Percentiles rank a stretch among this genome's conserved stretches.
phyloP scores from a whole-genome alignment of 2,797 vertebrate genomes.

The Rousettus madagascariensis region DNA sequence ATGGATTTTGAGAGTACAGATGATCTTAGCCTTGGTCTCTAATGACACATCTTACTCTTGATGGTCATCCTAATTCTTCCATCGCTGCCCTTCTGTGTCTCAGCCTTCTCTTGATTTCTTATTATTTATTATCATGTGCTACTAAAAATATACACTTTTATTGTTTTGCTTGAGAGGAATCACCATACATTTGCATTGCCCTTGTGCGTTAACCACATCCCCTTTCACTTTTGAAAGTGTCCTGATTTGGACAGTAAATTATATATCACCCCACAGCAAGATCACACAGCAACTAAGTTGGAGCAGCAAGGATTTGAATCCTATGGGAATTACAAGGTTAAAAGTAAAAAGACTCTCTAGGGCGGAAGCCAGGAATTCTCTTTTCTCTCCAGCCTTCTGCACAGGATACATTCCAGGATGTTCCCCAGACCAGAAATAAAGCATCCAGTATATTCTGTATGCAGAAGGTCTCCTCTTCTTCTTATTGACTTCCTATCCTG shows the following conservation, averaged over 20 bases:
- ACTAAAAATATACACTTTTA: not conserved
- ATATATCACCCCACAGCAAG: not conserved
- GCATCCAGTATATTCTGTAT: slow-evolving; percentile 13
- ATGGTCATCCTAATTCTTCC: not conserved
- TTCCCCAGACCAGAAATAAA: slow-evolving; percentile 43
- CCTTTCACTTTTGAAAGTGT: not conserved
- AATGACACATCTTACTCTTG: not conserved
- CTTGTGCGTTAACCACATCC: not conserved
- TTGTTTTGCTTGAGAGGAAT: not conserved
- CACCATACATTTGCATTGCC: not conserved
- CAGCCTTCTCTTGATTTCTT: not conserved
- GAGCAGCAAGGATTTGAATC: not conserved
- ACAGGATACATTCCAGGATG: not conserved
- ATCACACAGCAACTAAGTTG: not conserved
- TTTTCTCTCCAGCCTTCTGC: not conserved
- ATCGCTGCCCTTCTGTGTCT: not conserved
- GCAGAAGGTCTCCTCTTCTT: slow-evolving; percentile 22
- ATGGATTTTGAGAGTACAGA: fast-evolving
- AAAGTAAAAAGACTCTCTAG: not conserved
- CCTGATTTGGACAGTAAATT: not conserved
- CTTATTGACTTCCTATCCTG: slow-evolving; percentile 17
- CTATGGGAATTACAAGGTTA: slow-evolving; percentile 4
- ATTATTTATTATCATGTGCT: not conserved
- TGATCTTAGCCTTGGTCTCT: not conserved
- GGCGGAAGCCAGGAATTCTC: slow-evolving; percentile 9